Evolutionary conservation across 2,797 vertebrate species (phyloP).

Genomic region (Atherinosoma microstoma): DNA sequence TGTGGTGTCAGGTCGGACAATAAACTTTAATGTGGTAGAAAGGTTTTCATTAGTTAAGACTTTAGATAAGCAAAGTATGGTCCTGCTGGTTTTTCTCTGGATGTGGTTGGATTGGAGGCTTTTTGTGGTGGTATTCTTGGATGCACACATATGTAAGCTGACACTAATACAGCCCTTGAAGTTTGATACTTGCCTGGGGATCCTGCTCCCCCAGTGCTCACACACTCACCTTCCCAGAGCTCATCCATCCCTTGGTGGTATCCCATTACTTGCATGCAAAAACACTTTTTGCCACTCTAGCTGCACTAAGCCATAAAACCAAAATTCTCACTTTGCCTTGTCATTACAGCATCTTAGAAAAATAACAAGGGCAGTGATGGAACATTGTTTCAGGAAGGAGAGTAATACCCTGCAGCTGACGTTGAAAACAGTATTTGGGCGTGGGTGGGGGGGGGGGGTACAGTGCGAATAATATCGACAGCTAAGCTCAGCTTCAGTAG

Average conservation of each 20-base stretch:
- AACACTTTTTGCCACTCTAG: slow-evolving; percentile 63
- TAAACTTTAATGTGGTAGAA: background rate
- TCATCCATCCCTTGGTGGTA: slow-evolving; percentile 73
- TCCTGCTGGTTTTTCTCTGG: slow-evolving; percentile 35
- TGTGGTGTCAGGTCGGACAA: background rate
- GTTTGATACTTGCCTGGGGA: slow-evolving; percentile 82
- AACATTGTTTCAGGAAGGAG: slow-evolving; percentile 16
- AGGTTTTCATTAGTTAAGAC: background rate
- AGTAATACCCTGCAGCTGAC: background rate
- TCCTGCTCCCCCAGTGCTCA: slow-evolving; percentile 63
- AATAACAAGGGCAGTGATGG: slow-evolving; percentile 30
- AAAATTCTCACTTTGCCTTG: slow-evolving; percentile 63
- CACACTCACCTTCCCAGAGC: slow-evolving; percentile 70
- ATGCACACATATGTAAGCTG: slow-evolving; percentile 74
- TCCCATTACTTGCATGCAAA: slow-evolving; percentile 72
- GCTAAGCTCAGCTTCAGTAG: slow-evolving; percentile 43
- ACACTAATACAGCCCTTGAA: slow-evolving; percentile 84
- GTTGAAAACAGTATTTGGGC: slow-evolving; percentile 13
- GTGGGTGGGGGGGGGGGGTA: slow-evolving; percentile 20
- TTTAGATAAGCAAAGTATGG: slow-evolving; percentile 22
- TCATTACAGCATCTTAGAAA: slow-evolving; percentile 56
- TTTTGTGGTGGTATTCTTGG: slow-evolving; percentile 66
- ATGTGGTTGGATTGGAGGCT: slow-evolving; percentile 44
- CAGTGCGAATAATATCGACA: slow-evolving; percentile 25
- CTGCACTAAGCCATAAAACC: slow-evolving; percentile 42